phyloP scores from a whole-genome alignment of 1,140 invertebrate species.

The Dinothrombium tinctorium region DNA sequence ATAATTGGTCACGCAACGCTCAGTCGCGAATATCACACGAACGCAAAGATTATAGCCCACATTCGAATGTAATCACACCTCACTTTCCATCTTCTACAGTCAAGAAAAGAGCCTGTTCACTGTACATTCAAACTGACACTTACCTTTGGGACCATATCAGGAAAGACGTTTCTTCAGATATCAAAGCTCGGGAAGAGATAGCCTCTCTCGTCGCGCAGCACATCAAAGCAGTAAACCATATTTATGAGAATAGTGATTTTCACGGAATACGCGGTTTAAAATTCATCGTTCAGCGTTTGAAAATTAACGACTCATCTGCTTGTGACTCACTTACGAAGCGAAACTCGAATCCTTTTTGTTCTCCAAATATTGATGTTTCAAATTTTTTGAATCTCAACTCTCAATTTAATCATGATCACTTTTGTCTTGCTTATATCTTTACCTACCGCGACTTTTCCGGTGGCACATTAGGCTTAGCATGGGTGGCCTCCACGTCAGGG shows the following conservation, averaged over 20 bases:
- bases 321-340: slow-evolving; percentile 35
- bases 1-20: too few relatives aligned
- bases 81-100: too few relatives aligned
- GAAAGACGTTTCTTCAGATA: slow-evolving; percentile 28
- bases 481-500: slow-evolving; percentile 87
- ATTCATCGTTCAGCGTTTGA: slow-evolving; percentile 91
- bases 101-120: slow-evolving; percentile 18
- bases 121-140: slow-evolving; percentile 93
- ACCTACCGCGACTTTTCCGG: slow-evolving; percentile 91
- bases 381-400: slow-evolving; percentile 97
- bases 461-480: slow-evolving; percentile 84
- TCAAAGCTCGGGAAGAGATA: slow-evolving; percentile 87
- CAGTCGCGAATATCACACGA: too few relatives aligned
- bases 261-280: slow-evolving; percentile 80
- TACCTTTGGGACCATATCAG: slow-evolving; percentile 79
- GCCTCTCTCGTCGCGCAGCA: slow-evolving; percentile 88
- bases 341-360: slow-evolving; percentile 73
- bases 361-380: slow-evolving; percentile 93
- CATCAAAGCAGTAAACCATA: slow-evolving; percentile 92
- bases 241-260: slow-evolving; percentile 85
- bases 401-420: slow-evolving; percentile 80
- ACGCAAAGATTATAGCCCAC: too few relatives aligned
- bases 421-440: slow-evolving; percentile 95
- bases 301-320: slow-evolving; percentile 69
- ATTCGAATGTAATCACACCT: too few relatives aligned